Base-by-base conservation (phyloP, 1,140 invertebrate genomes). In the Drosophila watanabei region DNA sequence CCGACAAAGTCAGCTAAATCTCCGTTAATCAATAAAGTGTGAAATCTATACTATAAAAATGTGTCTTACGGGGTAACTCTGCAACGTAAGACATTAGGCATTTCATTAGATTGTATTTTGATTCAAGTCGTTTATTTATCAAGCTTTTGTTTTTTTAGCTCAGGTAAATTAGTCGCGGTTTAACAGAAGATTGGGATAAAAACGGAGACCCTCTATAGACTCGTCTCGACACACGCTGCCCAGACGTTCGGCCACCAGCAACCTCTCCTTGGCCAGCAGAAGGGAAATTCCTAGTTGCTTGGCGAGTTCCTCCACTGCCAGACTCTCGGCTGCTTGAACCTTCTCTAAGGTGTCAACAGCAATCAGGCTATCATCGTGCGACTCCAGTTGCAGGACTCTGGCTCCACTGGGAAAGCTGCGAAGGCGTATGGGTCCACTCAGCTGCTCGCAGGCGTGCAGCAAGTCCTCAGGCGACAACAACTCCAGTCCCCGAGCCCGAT, bases 391-490 rank as follows among this genome's bases (percentile, higher is more conserved):
- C 24, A 99, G 93, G 2, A 99, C 98, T 94, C 96, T 97, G 9
- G 98, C 97, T 20, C 98, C 98, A 92, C 97, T 98, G 33, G 97
- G 97, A 94, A 99, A 99, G 76, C 95, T 95, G 71, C 96, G 95
- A 32, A 99, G 93, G 61, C 95, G 96, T 75, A 99, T 94, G 10
- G 98, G 97, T 28, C 97, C 94, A 95, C 92, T 94, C 91, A 97
- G 90, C 81, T 95, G 95, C 91, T 95, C 95, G 94, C 98, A 98
- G 43, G 98, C 98, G 94, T 97, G 96, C n/a, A 99, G 93, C 76
- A 99, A 94, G 95, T 99, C 98, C 94, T 99, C 98, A 0, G 98
- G 98, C 7, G 98, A 99, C 41, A 99, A 93, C 7, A 99, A 94
- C 94, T 99, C 96, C 46, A 98, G 94, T 24, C 97, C 97, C 93